Conservation (phyloP, 2,888 invertebrate genomes). For the Muschampia plurimacula region DNA sequence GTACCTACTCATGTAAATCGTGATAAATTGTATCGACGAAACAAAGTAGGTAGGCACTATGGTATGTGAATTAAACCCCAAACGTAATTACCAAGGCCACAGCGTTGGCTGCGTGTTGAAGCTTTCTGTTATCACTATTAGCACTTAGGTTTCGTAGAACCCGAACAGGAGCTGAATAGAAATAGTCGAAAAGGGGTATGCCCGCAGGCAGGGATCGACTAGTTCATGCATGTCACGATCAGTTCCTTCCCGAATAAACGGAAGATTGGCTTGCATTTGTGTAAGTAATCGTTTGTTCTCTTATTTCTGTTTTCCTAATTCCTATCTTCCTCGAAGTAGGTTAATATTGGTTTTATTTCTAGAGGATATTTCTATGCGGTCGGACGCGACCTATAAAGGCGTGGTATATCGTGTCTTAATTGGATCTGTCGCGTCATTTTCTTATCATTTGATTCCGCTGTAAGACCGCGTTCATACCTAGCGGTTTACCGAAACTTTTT, state of each 20-base stretch:
- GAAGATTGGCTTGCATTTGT: slow-evolving; percentile 61
- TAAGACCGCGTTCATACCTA: neutral
- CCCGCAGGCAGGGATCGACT: slow-evolving; percentile 44
- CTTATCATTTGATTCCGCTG: slow-evolving; percentile 6
- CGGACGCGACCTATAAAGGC: slow-evolving; percentile 12
- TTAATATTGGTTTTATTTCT: slow-evolving; percentile 35
- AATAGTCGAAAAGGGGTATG: slow-evolving; percentile 64
- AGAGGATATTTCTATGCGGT: slow-evolving; percentile 30
- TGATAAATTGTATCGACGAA: slow-evolving; percentile 14
- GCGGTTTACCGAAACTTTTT: neutral
- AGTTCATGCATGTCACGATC: slow-evolving; percentile 70
- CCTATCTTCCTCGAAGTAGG: slow-evolving; percentile 21
- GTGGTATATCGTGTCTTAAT: slow-evolving; percentile 28
- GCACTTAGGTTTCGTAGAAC: slow-evolving; percentile 67
- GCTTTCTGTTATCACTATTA: slow-evolving; percentile 66
- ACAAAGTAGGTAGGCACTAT: slow-evolving; percentile 10
- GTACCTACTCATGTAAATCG: slow-evolving; percentile 25
- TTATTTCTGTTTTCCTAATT: slow-evolving; percentile 55
- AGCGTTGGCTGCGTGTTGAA: slow-evolving; percentile 9
- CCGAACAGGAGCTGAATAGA: slow-evolving; percentile 67
- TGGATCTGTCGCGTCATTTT: slow-evolving; percentile 15
- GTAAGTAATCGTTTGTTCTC: slow-evolving; percentile 68
- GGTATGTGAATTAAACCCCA: slow-evolving; percentile 10
- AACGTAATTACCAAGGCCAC: neutral
- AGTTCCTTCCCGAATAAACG: slow-evolving; percentile 54